Evolutionary conservation across 2,797 vertebrate species (phyloP), one percentile per base, ranked within the genome.

Genomic region (Macropodus opercularis): DNA sequence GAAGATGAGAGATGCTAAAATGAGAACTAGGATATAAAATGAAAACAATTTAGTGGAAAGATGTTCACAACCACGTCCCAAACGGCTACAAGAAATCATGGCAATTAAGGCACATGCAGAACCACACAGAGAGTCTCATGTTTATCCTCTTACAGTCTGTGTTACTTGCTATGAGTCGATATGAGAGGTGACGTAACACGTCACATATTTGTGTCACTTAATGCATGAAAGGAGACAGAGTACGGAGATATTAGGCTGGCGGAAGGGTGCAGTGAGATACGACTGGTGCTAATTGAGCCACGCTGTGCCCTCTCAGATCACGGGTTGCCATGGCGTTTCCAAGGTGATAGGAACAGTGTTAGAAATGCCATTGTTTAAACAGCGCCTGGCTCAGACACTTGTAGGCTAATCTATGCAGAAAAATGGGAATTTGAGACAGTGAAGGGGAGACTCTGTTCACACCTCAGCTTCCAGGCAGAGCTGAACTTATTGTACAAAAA

Each of bases 301-400:
- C 81, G 63, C 79, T 39, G 73, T 85, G 85, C 79, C 85, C 88
- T 81, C 81, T 83, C 80, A 70, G 83, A 87, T 86, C 83, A 83
- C 85, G 86, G 79, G 87, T 87, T 91, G 88, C 87, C 82, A 90
- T 90, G 88, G 88, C 44, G 85, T 90, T 84, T 85, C 86, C 85
- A 85, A 78, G 88, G 88, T 85, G 85, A 90, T 77, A 75, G 83
- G 72, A 87, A 83, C 74, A 69, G 83, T 87, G 86, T 84, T 82
- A 87, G 80, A 84, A 86, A 90, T 84, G 83, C 77, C 81, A 86
- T 80, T 86, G 84, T 89, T 87, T 82, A 71, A 87, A 81, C 75
- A 80, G 72, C 49, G 75, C 57, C 72, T 51, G 65, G 61, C 81
- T 80, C 72, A 83, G 70, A 79, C 85, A 81, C 69, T 75, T 79